These are phyloP conservation scores for Tetrao urogallus DNA, from an alignment of 2,113 vertebrate genomes.

Conservation along the genomic window DNA sequence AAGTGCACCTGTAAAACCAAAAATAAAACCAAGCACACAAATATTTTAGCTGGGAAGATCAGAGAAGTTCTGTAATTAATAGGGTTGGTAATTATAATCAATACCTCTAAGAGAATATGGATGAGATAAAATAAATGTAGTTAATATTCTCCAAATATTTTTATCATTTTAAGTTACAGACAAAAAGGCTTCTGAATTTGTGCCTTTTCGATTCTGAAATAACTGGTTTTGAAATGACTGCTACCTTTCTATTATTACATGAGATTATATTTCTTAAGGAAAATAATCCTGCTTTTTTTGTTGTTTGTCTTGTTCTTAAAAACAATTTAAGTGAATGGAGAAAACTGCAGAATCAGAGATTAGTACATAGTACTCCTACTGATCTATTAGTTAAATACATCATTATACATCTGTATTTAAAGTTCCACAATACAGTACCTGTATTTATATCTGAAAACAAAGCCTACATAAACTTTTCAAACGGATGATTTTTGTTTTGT, in stretches of 20 bases:
- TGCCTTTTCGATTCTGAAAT: background rate
- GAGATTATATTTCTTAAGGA: background rate
- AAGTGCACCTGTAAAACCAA: slow-evolving; percentile 86
- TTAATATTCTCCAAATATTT: background rate
- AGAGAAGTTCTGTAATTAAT: background rate
- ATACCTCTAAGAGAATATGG: background rate
- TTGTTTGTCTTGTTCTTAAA: background rate
- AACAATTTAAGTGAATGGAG: background rate
- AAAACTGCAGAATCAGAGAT: background rate
- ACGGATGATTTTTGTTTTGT: background rate
- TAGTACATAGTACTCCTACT: background rate
- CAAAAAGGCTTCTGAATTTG: background rate
- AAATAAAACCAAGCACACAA: background rate
- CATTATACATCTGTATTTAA: background rate
- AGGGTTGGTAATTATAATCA: background rate
- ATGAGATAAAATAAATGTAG: background rate
- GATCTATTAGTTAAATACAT: background rate
- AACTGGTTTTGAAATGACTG: background rate
- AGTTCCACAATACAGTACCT: background rate
- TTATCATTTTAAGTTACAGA: background rate
- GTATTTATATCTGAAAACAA: background rate
- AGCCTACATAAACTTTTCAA: background rate
- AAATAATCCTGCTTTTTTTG: background rate
- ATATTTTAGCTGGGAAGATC: background rate
- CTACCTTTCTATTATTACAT: background rate